phyloP scores from a whole-genome alignment of 2,888 invertebrate genomes.

The Formica aserva region DNA sequence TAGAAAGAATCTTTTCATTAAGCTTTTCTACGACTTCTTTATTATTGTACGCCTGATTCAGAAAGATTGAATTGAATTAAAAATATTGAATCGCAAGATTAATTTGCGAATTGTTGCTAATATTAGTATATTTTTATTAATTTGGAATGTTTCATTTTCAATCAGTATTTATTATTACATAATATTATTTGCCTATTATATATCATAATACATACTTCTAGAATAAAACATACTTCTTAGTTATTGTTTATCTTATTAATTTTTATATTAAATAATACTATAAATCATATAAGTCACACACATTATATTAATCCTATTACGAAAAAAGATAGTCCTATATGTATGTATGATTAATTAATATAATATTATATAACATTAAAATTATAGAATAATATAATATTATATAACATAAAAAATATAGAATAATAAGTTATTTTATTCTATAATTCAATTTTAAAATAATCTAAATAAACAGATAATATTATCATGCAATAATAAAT shows the following conservation, averaged over 20 bases:
- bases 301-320: neutral
- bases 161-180: neutral
- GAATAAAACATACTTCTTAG: neutral
- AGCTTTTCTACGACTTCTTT: neutral
- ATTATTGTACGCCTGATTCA: neutral
- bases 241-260: neutral
- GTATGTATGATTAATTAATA: neutral
- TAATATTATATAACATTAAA: neutral
- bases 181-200: neutral
- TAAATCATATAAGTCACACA: neutral
- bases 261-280: neutral
- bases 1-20: slow-evolving; percentile 10
- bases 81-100: neutral
- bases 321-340: neutral
- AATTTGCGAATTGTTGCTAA: neutral
- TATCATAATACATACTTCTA: too few species aligned
- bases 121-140: neutral
- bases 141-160: neutral
- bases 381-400: neutral
- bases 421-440: neutral
- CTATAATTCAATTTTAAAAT: neutral
- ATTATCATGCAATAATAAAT: neutral
- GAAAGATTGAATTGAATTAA: neutral
- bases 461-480: neutral
- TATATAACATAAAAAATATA: neutral